phyloP scores from a whole-genome alignment of 2,888 invertebrate species.

The Buathra laborator region DNA sequence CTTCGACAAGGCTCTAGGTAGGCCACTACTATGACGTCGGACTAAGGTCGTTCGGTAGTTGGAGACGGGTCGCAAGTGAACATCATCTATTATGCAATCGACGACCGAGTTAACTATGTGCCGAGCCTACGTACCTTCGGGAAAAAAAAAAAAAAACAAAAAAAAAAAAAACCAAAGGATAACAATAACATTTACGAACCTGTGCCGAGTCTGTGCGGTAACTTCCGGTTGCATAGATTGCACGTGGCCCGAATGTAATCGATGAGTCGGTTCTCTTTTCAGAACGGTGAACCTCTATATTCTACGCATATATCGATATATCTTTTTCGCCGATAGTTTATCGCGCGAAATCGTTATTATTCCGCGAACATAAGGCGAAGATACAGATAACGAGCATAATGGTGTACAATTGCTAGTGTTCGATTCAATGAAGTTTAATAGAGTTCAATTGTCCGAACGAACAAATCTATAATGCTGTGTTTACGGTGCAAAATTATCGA shows the following conservation, averaged over 20 bases:
- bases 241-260: conserved; percentile 32
- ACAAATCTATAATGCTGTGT: not conserved
- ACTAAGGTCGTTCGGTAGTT: conserved; percentile 57
- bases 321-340: not conserved
- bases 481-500: not conserved
- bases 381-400: too few relatives aligned
- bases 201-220: not conserved
- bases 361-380: not conserved
- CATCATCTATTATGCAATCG: conserved; percentile 64
- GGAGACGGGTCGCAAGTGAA: conserved; percentile 46
- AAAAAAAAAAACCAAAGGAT: conserved; percentile 18
- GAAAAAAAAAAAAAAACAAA: conserved; percentile 12
- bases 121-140: conserved; percentile 31
- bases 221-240: conserved; percentile 35
- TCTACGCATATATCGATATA: not conserved
- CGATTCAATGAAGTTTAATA: not conserved
- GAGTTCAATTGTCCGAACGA: not conserved
- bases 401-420: not conserved
- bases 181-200: conserved; percentile 11
- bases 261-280: not conserved
- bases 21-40: conserved; percentile 45
- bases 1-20: conserved; percentile 35
- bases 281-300: not conserved
- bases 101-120: conserved; percentile 55
- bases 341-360: not conserved